These are phyloP conservation scores for Alcis repandata DNA, from an alignment of 2,888 invertebrate species.

Conservation along the genomic window DNA sequence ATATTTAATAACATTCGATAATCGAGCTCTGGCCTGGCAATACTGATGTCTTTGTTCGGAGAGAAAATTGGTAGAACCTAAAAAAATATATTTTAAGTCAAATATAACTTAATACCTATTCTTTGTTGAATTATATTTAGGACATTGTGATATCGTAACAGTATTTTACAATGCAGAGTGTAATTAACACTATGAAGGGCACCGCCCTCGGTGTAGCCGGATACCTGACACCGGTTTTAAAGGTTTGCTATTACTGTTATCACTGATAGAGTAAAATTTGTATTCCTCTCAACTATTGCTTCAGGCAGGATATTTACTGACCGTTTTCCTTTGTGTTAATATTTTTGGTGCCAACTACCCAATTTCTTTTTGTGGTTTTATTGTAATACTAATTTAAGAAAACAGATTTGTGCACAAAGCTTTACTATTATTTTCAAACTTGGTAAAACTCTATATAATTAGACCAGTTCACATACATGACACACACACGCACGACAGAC, in stretches of 20 bases:
- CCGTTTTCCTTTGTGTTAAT: neutral
- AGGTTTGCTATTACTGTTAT: constrained; percentile 85
- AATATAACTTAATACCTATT: too few relatives aligned
- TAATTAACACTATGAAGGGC: constrained; percentile 98
- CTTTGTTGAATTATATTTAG: neutral
- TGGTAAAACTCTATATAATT: too few relatives aligned
- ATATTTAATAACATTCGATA: too few relatives aligned
- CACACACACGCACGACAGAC: too few relatives aligned
- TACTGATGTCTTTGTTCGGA: too few relatives aligned
- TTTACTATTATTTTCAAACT: too few relatives aligned
- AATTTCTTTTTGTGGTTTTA: too few relatives aligned
- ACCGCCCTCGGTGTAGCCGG: constrained; percentile 98
- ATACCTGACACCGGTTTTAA: constrained; percentile 97
- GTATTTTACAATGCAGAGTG: constrained; percentile 93
- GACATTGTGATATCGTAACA: neutral
- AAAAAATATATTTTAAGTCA: too few relatives aligned
- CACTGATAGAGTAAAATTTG: neutral
- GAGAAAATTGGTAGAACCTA: too few relatives aligned
- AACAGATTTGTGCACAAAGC: too few relatives aligned
- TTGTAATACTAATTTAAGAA: neutral
- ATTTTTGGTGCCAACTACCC: neutral
- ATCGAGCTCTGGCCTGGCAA: too few relatives aligned
- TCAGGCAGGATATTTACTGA: constrained; percentile 1
- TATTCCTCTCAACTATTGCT: neutral
- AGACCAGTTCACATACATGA: too few relatives aligned